Base-by-base conservation (phyloP, 1,140 invertebrate species). In the Eumeta japonica region DNA sequence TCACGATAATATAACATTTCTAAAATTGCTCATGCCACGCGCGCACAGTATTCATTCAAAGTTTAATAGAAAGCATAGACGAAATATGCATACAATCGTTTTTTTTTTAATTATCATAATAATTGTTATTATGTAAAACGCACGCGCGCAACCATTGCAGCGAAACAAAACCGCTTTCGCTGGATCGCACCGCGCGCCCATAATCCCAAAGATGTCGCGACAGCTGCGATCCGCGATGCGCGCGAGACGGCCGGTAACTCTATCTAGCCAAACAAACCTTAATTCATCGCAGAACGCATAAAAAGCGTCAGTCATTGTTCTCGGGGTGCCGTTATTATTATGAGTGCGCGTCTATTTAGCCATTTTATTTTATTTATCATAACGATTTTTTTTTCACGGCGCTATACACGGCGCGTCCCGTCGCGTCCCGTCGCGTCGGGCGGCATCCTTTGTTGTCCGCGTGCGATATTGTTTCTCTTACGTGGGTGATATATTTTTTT, bases 351-450 rank as follows among this genome's bases (percentile, higher is more conserved):
- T 70, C 61, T 64, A 64, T 70, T 66, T 60, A 64, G 61, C 55
- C 65, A 62, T 66, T 70, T 64, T 58, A 62, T 73, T 64, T 67
- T 74, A 74, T 68, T n/a, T 68, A 63, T 70, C 48, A 66, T 67
- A 63, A 71, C 57, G 56, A 61, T 71, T 70, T 71, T 33, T 33
- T 33, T 65, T 71, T 52, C 52, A 55, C n/a, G n/a, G n/a, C n/a
- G n/a, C n/a, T n/a, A n/a, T n/a, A n/a, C n/a, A n/a, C n/a, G n/a
- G n/a, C n/a, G n/a, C n/a, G n/a, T n/a, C n/a, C n/a, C n/a, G n/a
- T n/a, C n/a, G n/a, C n/a, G n/a, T n/a, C n/a, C n/a, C n/a, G n/a
- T n/a, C n/a, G 49, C 64, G 52, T 58, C 50, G 52, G 58, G 58
- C 65, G 63, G 65, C 65, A 68, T 67, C 67, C 62, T 71, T 74